These are phyloP conservation scores for Macaca fascicularis DNA, from an alignment of 2,113 vertebrate genomes.

Conservation along the genomic window DNA sequence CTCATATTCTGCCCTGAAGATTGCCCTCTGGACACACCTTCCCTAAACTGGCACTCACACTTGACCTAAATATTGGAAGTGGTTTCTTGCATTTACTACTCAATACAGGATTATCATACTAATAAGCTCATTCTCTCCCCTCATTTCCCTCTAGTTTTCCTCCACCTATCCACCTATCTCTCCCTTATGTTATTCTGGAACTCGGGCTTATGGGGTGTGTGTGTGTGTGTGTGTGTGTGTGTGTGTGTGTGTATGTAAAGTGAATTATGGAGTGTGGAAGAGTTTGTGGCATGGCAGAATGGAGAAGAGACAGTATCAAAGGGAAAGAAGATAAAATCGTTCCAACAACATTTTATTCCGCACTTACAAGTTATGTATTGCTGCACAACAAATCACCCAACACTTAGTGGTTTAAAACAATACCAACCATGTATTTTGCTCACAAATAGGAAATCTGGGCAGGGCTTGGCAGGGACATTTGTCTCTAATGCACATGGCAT, in stretches of 20 bases:
- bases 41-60: neutral
- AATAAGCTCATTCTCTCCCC: neutral
- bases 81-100: neutral
- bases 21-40: neutral
- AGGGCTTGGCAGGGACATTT: neutral
- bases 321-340: slow-evolving; percentile 5
- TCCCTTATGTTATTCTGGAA: neutral
- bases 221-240: neutral
- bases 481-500: neutral
- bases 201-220: neutral
- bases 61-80: neutral
- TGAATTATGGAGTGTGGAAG: neutral
- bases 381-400: neutral
- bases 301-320: neutral
- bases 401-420: neutral
- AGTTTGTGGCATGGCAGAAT: neutral
- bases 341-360: slow-evolving; percentile 7
- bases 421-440: neutral
- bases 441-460: neutral
- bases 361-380: neutral
- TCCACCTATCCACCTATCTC: neutral
- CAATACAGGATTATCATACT: neutral
- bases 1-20: neutral
- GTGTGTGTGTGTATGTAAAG: neutral
- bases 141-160: neutral